Base-by-base conservation (phyloP, 2,888 invertebrate genomes). In the Drosophila tripunctata region DNA sequence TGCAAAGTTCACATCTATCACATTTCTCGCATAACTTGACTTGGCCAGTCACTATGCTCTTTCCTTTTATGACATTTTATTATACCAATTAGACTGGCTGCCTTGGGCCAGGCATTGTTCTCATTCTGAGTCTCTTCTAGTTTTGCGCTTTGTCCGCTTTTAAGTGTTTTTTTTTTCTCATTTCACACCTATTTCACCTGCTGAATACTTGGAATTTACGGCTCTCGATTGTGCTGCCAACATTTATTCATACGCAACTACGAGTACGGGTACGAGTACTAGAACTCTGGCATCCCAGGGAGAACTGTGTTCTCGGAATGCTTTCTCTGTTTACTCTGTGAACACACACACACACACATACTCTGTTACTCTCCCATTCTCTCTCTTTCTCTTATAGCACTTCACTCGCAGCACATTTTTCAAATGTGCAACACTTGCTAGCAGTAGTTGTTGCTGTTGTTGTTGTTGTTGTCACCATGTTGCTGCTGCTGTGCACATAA, bases 361-460 rank as follows among this genome's bases (percentile, higher is more conserved):
- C n/a, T n/a, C n/a, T n/a, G n/a, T n/a, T n/a, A n/a, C n/a, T n/a
- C n/a, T n/a, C n/a, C n/a, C n/a, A n/a, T n/a, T n/a, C n/a, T n/a
- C n/a, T n/a, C n/a, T 27, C 27, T 27, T 4, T 54, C 57, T 35
- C 64, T 48, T 41, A 40, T 10, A 57, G 60, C 73, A 78, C 76
- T 81, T 73, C 74, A 71, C 48, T 68, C 61, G 75, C 55, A 78
- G 64, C 78, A 78, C 70, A 83, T 80, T 80, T 78, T 73, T 81
- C 78, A 83, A 81, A 83, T 80, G 78, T 78, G 84, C 84, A 81
- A 75, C 84, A 78, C 78, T 81, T 78, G 75, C 64, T 17, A 35
- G 14, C 48, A 67, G 61, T 56, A 38, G 56, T 56, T 51, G 67
- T 31, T 47, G 52, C 14, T 44, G 58, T 21, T 50, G 57, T 22